A percentile compares a stretch with the other conserved stretches of the same genome.
These are phyloP conservation scores for Andrena minutula DNA, from an alignment of 2,888 invertebrate species.

Conservation along the genomic window DNA sequence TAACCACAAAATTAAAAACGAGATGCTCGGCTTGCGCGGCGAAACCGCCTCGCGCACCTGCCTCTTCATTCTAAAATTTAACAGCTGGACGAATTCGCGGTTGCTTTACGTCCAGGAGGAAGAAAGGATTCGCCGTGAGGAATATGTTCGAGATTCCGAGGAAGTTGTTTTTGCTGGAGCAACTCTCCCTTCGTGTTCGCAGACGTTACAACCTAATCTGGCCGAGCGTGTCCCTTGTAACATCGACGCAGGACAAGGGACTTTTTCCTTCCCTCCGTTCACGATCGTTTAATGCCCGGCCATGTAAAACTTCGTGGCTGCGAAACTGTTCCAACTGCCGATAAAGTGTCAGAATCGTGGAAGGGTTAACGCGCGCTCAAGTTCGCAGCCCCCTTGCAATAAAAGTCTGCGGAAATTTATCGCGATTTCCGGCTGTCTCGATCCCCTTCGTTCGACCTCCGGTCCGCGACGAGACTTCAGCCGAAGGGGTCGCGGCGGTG, in stretches of 20 bases:
- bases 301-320: slow-evolving; percentile 36
- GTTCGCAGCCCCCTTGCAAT: neutral
- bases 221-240: neutral
- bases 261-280: slow-evolving; percentile 19
- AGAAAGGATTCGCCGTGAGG: neutral
- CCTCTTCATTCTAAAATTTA: slow-evolving; percentile 1
- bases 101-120: neutral
- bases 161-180: neutral
- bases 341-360: slow-evolving; percentile 33
- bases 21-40: neutral
- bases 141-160: too few species aligned
- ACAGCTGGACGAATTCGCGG: neutral
- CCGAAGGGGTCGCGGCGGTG: neutral
- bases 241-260: neutral
- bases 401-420: slow-evolving; percentile 46
- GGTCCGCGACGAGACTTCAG: neutral
- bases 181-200: neutral
- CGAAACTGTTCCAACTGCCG: slow-evolving; percentile 35
- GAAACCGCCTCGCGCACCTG: neutral
- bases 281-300: slow-evolving; percentile 22
- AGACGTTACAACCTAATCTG: neutral
- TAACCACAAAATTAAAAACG: neutral
- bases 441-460: slow-evolving; percentile 2
- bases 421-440: slow-evolving; percentile 14
- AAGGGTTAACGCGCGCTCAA: slow-evolving; percentile 9